Base-by-base conservation (phyloP, 2,113 vertebrate genomes). In the Saguinus midas region DNA sequence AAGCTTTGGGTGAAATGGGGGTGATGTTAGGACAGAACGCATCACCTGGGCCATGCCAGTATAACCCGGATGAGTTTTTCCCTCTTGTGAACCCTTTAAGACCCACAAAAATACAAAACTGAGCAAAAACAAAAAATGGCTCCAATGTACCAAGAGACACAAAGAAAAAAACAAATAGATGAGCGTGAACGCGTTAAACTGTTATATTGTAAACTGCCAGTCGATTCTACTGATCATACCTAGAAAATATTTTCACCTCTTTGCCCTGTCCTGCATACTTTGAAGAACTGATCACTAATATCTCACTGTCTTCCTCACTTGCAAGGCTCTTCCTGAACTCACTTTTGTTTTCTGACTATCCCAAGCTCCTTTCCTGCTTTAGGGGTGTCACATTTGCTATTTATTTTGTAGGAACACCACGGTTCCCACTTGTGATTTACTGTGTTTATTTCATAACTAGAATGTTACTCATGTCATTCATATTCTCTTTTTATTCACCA, bases 271-370 rank as follows among this genome's bases (percentile, higher is more conserved):
- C 11, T 13, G 37, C 35, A 32, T 21, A 23, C 10, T 29, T 83
- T 57, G 50, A 82, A 68, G 9, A 64, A 35, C 17, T 55, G 37
- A 29, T 27, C 9, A 16, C 32, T 40, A 2, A 50, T 4, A 52
- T 1, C 23, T 95, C 6, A 50, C n/a, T 70, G 4, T 16, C 6
- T 0, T 0, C 8, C 6, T 72, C 21, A 16, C 5, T 23, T 14
- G 14, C 23, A 17, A 40, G 23, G 25, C 27, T 89, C 10, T 78
- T 48, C 86, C 52, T 87, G 40, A 64, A 23, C 13, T 40, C 1
- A 6, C 18, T 20, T 48, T 64, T 25, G 11, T 48, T 81, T 68
- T 13, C 21, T 45, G 8, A 80, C 2, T 6, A 6, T 23, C n/a
- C 21, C 10, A 45, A 90, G 16, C 14, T 83, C 14, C 7, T 18